Percentiles rank a stretch among this genome's conserved stretches.
Evolutionary conservation across 2,113 vertebrate genomes (phyloP).

Genomic region (Varanus komodoensis): DNA sequence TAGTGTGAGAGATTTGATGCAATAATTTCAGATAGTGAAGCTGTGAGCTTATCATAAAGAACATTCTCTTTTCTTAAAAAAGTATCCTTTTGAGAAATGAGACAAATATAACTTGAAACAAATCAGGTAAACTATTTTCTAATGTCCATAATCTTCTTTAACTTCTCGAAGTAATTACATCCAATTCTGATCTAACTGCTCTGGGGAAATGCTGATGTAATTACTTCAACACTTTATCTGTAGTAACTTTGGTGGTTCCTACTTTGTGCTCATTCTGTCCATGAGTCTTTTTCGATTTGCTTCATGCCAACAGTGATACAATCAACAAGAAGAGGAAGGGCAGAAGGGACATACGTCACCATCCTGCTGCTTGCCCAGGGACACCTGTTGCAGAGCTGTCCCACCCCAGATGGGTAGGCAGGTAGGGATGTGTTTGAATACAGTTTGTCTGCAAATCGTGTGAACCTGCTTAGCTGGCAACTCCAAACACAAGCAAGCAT

Average conservation of each 20-base stretch:
- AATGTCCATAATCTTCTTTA: background rate
- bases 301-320: background rate
- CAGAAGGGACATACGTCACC: background rate
- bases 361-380: too few relatives aligned
- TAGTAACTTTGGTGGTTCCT: background rate
- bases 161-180: constrained; percentile 23
- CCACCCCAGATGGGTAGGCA: background rate
- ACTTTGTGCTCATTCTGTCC: background rate
- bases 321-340: too few relatives aligned
- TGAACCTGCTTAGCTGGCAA: too few relatives aligned
- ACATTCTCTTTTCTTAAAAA: background rate
- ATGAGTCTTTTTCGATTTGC: constrained; percentile 14
- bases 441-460: too few relatives aligned
- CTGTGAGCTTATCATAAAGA: background rate
- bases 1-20: background rate
- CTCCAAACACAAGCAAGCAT: too few relatives aligned
- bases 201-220: constrained; percentile 1
- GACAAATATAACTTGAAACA: background rate
- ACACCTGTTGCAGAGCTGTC: background rate
- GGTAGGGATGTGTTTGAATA: too few relatives aligned
- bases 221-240: background rate
- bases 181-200: background rate
- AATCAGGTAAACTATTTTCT: background rate
- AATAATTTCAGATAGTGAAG: background rate
- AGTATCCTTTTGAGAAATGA: background rate